These are phyloP conservation scores for Cephus sareptanus DNA, from an alignment of 2,888 invertebrate genomes.

Conservation along the genomic window DNA sequence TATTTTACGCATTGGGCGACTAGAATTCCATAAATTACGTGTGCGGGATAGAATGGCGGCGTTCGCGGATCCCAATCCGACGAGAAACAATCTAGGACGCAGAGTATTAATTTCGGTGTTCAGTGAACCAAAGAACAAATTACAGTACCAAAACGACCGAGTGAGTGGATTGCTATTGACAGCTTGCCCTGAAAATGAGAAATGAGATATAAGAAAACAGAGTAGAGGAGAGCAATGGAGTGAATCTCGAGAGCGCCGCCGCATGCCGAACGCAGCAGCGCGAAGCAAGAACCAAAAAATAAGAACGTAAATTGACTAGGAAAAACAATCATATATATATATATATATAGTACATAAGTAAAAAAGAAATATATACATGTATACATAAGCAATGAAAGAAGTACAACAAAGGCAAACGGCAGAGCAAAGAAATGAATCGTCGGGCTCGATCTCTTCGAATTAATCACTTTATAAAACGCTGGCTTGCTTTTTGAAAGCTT, in stretches of 20 bases:
- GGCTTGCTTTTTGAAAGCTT: slow-evolving; percentile 47
- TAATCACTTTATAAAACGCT: slow-evolving; percentile 32
- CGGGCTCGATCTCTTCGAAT: slow-evolving; percentile 18
- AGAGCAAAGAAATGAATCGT: not conserved
- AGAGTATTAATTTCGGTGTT: not conserved
- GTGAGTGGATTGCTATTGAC: not conserved
- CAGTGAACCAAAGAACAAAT: not conserved
- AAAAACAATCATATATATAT: not conserved
- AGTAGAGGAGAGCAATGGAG: not conserved
- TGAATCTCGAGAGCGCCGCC: not conserved
- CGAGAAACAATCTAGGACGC: not conserved
- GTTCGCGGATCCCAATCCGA: not conserved
- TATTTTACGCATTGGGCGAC: not conserved
- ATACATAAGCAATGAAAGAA: not conserved
- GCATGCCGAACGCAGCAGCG: not conserved
- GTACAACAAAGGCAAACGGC: not conserved
- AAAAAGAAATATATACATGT: not conserved
- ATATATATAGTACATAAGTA: not conserved
- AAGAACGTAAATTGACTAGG: not conserved
- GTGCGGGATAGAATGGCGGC: not conserved
- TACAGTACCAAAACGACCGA: not conserved
- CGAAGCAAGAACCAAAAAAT: not conserved
- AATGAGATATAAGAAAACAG: not conserved
- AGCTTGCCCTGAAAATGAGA: not conserved
- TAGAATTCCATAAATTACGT: not conserved